Evolutionary conservation across 2,888 invertebrate species (phyloP).

Genomic region (Lasioglossum villosulum): DNA sequence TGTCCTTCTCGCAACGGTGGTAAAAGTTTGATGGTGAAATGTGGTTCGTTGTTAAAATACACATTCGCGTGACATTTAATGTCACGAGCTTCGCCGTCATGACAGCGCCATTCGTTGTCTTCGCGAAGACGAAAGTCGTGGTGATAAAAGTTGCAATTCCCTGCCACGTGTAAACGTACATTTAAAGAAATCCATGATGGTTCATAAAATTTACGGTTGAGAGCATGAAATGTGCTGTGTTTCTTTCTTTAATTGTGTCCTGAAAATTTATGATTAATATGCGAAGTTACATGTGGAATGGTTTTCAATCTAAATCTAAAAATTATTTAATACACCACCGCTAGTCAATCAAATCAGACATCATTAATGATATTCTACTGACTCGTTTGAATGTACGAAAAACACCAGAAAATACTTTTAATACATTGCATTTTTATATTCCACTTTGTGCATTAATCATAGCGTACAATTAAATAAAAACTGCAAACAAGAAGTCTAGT

Average conservation of each 20-base stretch:
- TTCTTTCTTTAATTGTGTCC: background rate
- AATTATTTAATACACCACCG: too few species aligned
- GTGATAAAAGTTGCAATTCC: background rate
- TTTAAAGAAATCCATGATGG: background rate
- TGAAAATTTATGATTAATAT: background rate
- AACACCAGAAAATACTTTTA: too few species aligned
- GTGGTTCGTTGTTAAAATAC: background rate
- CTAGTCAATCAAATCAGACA: background rate
- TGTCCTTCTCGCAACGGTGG: background rate
- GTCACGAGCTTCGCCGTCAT: background rate
- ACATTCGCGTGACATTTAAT: conserved; percentile 2
- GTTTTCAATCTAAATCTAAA: background rate
- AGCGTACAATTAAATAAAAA: too few species aligned
- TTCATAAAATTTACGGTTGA: background rate
- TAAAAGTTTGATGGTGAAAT: background rate
- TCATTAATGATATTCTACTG: too few species aligned
- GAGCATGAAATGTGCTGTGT: background rate
- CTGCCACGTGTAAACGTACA: background rate
- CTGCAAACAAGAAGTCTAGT: too few species aligned
- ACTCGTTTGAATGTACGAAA: too few species aligned
- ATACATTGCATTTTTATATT: too few species aligned
- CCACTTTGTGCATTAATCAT: too few species aligned
- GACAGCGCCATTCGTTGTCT: conserved; percentile 1
- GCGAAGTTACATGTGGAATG: background rate
- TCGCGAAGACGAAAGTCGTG: background rate